phyloP scores from a whole-genome alignment of 2,113 vertebrate genomes.

The Leucosticte australis region DNA sequence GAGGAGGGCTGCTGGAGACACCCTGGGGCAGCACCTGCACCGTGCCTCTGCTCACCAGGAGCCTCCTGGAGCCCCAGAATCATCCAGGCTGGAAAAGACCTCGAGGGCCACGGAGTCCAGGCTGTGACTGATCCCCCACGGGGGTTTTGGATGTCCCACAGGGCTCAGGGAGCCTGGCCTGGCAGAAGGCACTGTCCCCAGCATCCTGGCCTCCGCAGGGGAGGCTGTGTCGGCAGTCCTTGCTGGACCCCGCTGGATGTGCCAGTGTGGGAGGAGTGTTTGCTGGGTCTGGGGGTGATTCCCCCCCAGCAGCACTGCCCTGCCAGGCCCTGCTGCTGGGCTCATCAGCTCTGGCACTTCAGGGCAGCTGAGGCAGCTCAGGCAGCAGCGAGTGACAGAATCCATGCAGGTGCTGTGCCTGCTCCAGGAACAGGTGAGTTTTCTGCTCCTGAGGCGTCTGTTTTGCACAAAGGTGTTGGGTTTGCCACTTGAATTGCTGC shows the following conservation, averaged over 20 bases:
- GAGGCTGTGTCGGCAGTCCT: not conserved
- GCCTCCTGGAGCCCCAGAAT: not conserved
- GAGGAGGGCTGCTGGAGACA: not conserved
- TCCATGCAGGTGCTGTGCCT: not conserved
- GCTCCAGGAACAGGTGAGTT: not conserved
- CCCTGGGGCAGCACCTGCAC: accelerated
- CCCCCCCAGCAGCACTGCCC: not conserved
- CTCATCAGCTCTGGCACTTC: not conserved
- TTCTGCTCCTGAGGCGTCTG: not conserved
- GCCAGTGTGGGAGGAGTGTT: not conserved
- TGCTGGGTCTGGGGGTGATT: not conserved
- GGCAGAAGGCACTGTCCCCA: not conserved
- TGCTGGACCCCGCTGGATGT: not conserved
- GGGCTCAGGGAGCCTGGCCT: not conserved
- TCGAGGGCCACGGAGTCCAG: accelerated
- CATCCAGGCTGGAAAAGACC: not conserved
- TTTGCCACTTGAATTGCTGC: not conserved
- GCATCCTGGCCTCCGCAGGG: not conserved
- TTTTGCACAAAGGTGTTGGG: not conserved
- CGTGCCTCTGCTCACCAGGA: not conserved
- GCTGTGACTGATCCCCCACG: not conserved
- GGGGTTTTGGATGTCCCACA: not conserved
- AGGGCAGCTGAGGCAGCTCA: not conserved
- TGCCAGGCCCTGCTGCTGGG: not conserved
- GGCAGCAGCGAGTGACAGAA: not conserved